Percentiles rank a stretch among this genome's conserved stretches.
Evolutionary conservation across 2,797 vertebrate genomes (phyloP).

Genomic region (Phalanger gymnotis): DNA sequence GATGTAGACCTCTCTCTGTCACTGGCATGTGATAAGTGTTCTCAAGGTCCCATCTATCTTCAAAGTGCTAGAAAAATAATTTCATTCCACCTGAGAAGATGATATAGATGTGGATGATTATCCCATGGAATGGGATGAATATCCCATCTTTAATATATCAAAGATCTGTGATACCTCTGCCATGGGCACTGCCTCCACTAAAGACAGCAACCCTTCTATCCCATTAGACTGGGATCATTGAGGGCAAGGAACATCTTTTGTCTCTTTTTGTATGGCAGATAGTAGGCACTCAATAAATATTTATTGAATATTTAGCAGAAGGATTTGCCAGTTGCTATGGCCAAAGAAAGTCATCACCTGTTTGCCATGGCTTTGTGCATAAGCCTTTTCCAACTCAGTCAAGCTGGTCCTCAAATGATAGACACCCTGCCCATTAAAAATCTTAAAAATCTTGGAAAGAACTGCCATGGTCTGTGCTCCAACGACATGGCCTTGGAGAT

Average conservation of each 20-base stretch:
- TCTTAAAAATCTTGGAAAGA: neutral
- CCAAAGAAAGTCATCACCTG: neutral
- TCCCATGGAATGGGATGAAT: neutral
- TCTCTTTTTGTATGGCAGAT: neutral
- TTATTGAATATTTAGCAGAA: neutral
- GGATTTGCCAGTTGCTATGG: neutral
- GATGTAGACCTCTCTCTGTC: neutral
- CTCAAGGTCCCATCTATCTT: neutral
- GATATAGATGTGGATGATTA: neutral
- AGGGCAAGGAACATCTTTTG: neutral
- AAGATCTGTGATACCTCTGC: neutral
- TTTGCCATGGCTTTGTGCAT: neutral
- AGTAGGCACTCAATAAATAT: neutral
- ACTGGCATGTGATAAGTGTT: neutral
- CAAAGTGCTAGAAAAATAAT: neutral
- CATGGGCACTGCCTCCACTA: neutral
- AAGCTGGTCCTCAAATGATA: neutral
- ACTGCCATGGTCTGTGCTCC: neutral
- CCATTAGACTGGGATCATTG: neutral
- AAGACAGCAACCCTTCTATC: neutral
- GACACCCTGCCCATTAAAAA: neutral
- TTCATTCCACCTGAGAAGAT: neutral
- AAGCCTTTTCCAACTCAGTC: neutral
- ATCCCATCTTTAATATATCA: neutral
- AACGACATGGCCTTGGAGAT: neutral